A percentile compares a stretch with the other conserved stretches of the same genome.
Conservation (phyloP, 2,888 invertebrate genomes). For the Drosophila histrio region DNA sequence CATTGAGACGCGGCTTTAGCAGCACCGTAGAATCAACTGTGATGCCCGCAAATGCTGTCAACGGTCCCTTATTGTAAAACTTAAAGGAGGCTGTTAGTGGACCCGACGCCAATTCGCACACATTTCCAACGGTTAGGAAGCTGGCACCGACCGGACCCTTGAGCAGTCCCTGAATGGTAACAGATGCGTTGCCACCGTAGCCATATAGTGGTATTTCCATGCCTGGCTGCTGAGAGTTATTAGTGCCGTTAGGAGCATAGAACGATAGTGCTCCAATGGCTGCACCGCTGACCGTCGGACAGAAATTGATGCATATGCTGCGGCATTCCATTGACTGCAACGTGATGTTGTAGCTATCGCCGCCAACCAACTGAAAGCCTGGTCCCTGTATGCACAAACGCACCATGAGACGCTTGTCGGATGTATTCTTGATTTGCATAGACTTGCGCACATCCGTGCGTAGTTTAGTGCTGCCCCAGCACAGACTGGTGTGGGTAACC, state of each 20-base stretch:
- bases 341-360: constrained; percentile 82
- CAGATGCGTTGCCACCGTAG: constrained; percentile 86
- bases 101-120: constrained; percentile 83
- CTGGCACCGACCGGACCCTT: constrained; percentile 86
- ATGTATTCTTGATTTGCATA: constrained; percentile 86
- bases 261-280: constrained; percentile 86
- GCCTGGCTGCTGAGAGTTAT: constrained; percentile 70
- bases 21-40: constrained; percentile 79
- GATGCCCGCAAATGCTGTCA: constrained; percentile 85
- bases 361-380: constrained; percentile 84
- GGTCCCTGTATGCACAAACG: constrained; percentile 85
- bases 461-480: constrained; percentile 87
- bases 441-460: constrained; percentile 86
- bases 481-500: constrained; percentile 86
- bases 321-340: constrained; percentile 86
- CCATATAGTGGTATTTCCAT: constrained; percentile 85
- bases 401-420: constrained; percentile 86
- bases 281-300: constrained; percentile 86
- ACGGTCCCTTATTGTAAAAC: constrained; percentile 86
- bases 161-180: constrained; percentile 85
- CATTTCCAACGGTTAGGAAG: constrained; percentile 86
- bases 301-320: constrained; percentile 85
- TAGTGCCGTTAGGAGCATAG: constrained; percentile 82
- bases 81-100: constrained; percentile 85
- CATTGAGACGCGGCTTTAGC: constrained; percentile 77